These are phyloP conservation scores for Oscheius sp. DNA, from an alignment of 2,888 invertebrate genomes.

Conservation along the genomic window DNA sequence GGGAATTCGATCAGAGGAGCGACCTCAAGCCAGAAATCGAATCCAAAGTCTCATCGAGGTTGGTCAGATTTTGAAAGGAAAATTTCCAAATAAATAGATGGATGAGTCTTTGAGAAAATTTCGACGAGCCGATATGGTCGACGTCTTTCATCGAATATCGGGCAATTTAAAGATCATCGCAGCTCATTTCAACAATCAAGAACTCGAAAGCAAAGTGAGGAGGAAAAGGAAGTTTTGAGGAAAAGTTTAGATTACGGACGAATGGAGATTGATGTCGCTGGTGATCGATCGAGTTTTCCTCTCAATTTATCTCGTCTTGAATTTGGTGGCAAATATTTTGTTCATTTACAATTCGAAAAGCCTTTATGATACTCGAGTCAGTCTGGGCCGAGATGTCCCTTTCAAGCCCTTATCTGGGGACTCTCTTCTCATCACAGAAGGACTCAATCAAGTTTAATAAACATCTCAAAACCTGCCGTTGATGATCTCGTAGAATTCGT, in stretches of 20 bases:
- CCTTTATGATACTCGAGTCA: conserved; percentile 44
- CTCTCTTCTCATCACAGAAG: conserved; percentile 31
- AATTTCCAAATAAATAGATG: conserved; percentile 41
- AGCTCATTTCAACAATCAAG: conserved; percentile 52
- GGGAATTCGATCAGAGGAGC: background rate
- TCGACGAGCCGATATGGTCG: conserved; percentile 46
- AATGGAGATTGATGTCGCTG: conserved; percentile 58
- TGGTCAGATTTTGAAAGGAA: conserved; percentile 8
- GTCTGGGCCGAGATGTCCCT: conserved; percentile 37
- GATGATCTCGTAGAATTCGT: conserved; percentile 49
- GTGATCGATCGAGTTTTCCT: conserved; percentile 54
- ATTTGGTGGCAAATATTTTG: conserved; percentile 41
- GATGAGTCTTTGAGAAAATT: conserved; percentile 46
- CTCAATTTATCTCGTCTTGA: conserved; percentile 47
- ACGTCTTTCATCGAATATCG: conserved; percentile 48
- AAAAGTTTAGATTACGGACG: conserved; percentile 51
- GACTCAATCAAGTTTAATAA: conserved; percentile 22
- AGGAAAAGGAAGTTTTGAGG: background rate
- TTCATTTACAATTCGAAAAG: conserved; percentile 46
- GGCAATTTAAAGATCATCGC: conserved; percentile 53
- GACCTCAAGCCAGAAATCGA: conserved; percentile 1
- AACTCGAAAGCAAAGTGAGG: conserved; percentile 49
- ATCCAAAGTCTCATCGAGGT: conserved; percentile 18
- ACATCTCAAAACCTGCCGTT: conserved; percentile 34
- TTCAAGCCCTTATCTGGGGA: conserved; percentile 53